These are phyloP conservation scores for Habroteleia sp. DNA, from an alignment of 2,888 invertebrate species.

Conservation along the genomic window DNA sequence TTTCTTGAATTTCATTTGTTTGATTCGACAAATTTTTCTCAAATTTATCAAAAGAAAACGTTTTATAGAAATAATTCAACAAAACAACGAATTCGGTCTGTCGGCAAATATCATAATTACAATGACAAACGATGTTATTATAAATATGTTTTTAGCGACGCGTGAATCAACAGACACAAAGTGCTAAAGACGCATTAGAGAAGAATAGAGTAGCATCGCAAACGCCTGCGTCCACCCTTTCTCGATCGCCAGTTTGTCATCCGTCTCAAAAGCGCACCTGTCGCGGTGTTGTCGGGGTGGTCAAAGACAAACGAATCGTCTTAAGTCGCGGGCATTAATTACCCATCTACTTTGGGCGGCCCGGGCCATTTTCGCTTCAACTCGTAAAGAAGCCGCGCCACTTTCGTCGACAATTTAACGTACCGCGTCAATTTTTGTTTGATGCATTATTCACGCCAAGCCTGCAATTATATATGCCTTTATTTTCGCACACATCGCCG, in stretches of 20 bases:
- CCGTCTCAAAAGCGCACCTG: slow-evolving; percentile 70
- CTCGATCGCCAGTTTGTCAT: slow-evolving; percentile 78
- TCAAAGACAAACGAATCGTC: slow-evolving; percentile 71
- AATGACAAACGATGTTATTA: slow-evolving; percentile 30
- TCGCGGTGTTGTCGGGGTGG: slow-evolving; percentile 58
- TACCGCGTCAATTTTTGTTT: slow-evolving; percentile 24
- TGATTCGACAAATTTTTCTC: no score
- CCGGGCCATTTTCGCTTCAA: slow-evolving; percentile 29
- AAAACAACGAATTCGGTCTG: no score
- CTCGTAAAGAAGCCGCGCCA: slow-evolving; percentile 47
- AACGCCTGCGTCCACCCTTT: slow-evolving; percentile 76
- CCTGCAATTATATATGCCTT: slow-evolving; percentile 12
- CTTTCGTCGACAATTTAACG: slow-evolving; percentile 42
- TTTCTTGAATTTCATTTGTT: no score
- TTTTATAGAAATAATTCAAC: no score
- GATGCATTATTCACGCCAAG: background rate
- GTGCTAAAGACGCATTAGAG: slow-evolving; percentile 28
- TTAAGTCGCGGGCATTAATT: slow-evolving; percentile 70
- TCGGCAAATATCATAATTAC: slow-evolving; percentile 18
- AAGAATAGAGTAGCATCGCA: slow-evolving; percentile 36
- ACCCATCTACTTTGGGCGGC: slow-evolving; percentile 63
- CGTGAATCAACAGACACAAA: slow-evolving; percentile 26
- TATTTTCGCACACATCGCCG: background rate
- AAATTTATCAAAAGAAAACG: no score
- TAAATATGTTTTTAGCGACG: slow-evolving; percentile 23